phyloP scores from a whole-genome alignment of 2,888 invertebrate species.

The Stenoptilia bipunctidactyla region DNA sequence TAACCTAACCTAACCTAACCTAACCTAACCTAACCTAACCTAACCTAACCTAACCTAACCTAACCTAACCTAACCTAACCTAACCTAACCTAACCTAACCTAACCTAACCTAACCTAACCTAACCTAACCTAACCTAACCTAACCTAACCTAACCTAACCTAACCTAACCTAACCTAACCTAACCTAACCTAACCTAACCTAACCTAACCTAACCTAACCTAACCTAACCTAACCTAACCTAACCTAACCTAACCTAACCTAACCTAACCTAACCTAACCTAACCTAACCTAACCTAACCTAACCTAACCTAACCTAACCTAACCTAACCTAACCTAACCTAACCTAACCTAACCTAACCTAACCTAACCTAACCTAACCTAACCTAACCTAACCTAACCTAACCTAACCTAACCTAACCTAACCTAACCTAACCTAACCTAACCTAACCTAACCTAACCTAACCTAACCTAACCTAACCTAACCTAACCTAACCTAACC shows the following conservation, averaged over 20 bases:
- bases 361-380: slow-evolving; percentile 14
- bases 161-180: slow-evolving; percentile 18
- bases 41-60: slow-evolving; percentile 17
- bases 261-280: slow-evolving; percentile 18
- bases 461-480: slow-evolving; percentile 19
- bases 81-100: slow-evolving; percentile 17
- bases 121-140: slow-evolving; percentile 17
- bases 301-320: slow-evolving; percentile 17
- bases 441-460: slow-evolving; percentile 17
- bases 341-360: slow-evolving; percentile 16
- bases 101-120: slow-evolving; percentile 16
- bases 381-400: slow-evolving; percentile 14
- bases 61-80: slow-evolving; percentile 17
- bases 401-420: slow-evolving; percentile 17
- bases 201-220: slow-evolving; percentile 19
- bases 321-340: slow-evolving; percentile 16
- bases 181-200: slow-evolving; percentile 19
- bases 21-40: slow-evolving; percentile 17
- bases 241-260: slow-evolving; percentile 17
- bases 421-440: slow-evolving; percentile 18
- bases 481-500: slow-evolving; percentile 17
- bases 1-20: slow-evolving; percentile 16
- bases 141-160: slow-evolving; percentile 17
- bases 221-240: slow-evolving; percentile 18
- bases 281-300: slow-evolving; percentile 17